Evolutionary conservation across 2,113 vertebrate genomes (phyloP), one percentile per base, ranked within the genome.

Genomic region (Tragulus kanchil): DNA sequence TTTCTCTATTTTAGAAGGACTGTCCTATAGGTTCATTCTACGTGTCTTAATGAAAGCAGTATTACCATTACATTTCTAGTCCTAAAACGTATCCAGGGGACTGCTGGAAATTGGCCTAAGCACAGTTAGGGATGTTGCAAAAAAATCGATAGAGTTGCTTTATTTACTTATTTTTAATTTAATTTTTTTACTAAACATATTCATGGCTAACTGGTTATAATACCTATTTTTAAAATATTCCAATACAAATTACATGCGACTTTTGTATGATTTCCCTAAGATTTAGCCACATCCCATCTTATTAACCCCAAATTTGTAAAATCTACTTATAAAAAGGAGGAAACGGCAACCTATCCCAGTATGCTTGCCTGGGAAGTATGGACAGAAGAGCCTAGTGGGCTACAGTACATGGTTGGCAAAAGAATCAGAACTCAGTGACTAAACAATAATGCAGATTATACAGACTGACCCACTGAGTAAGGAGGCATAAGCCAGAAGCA

Each of bases 281-380:
- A 65, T 82, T 28, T 36, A 94, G 31, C 0, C 0, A 50, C 8
- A 31, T 90, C 5, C 5, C 21, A 84, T 4, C 10, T 42, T 96
- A 65, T 92, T 86, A 97, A 85, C 5, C 3, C 92, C 48, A 75
- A 59, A 48, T 25, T 69, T 94, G 25, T 64, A 85, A 90, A 93
- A 62, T 90, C 13, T 79, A 83, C 28, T 45, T 64, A 36, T 21
- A 65, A 88, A 93, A 21, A 71, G 36, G 45, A 45, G 69, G 19
- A 71, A 71, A 71, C 0, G 0, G 36, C 36, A 71, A 45, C 19
- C 10, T 10, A 45, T 23, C 45, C 10, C 69, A 71, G 5, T 23
- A 71, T 12, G 12, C 36, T 45, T 71, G 69, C 36, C 69, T 23
- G 36, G 36, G 19, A 71, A 71, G 13, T 71, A 25, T 25, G 69